Evolutionary conservation across 2,113 vertebrate genomes (phyloP), one percentile per base, ranked within the genome.

Genomic region (Connochaetes taurinus): DNA sequence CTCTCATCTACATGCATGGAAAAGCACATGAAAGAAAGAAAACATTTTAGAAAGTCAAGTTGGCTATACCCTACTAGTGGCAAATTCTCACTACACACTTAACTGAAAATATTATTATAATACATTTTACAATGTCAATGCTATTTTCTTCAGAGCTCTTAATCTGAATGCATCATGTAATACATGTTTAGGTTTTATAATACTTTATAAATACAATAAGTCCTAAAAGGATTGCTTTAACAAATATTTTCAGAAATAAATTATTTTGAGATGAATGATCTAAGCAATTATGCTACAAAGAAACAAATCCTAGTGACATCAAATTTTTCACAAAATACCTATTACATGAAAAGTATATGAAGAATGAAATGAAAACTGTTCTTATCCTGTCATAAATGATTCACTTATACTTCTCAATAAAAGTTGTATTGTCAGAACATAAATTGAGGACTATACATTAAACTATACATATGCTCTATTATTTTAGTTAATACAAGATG

Each of bases 271-370:
- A 87, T 87, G 80, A 97, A 87, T 45, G 78, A 96, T 57, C 23
- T 40, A 96, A 95, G 97, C 88, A 98, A 78, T 93, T 97, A 98
- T 90, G 89, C 17, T 17, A 4, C 0, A 3, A 76, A 45, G 83
- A 53, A 97, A 85, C 50, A 96, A 29, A 97, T 90, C 67, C 60
- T 90, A 98, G 29, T 88, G 85, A 95, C 43, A 95, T 87, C 27
- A 3, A 23, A 95, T 43, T 58, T 95, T 86, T 91, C 13, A 5
- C 21, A 96, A 98, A 87, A 12, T 96, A 21, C 36, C 31, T 90
- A 80, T 92, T 98, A 97, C 97, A 97, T 95, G 52, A 91, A 98
- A 98, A 98, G 19, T 36, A 81, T 25, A 93, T 81, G 52, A 90
- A 96, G 57, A 96, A 96, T 83, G 43, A 96, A 92, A 90, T 87